These are phyloP conservation scores for Phrynocephalus guinanensis DNA, from an alignment of 2,797 vertebrate species.

Conservation along the genomic window DNA sequence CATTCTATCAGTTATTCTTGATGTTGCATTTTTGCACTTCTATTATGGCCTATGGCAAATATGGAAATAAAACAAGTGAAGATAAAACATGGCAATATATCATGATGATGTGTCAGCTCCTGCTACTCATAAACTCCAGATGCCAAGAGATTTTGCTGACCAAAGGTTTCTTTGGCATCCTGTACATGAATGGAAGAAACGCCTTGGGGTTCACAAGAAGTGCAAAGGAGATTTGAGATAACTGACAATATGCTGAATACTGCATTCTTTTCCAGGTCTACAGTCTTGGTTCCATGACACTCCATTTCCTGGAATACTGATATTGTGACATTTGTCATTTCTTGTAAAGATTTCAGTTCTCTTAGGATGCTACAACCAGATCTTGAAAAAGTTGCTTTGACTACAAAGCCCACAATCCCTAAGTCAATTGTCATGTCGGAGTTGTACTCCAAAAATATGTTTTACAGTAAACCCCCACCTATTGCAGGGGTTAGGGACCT, in stretches of 20 bases:
- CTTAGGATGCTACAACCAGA: background rate
- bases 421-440: too few relatives aligned
- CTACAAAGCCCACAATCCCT: too few relatives aligned
- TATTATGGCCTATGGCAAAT: slow-evolving; percentile 2
- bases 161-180: background rate
- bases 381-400: too few relatives aligned
- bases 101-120: background rate
- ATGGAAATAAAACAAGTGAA: slow-evolving; percentile 14
- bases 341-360: background rate
- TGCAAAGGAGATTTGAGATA: background rate
- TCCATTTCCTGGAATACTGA: background rate
- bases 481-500: too few relatives aligned
- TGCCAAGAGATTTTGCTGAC: background rate
- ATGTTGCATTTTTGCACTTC: background rate
- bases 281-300: background rate
- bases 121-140: background rate
- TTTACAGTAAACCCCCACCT: too few relatives aligned
- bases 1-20: background rate
- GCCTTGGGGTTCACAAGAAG: background rate
- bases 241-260: background rate
- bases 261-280: too few relatives aligned
- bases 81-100: slow-evolving; percentile 1
- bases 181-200: background rate
- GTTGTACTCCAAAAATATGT: too few relatives aligned
- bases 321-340: background rate